Evolutionary conservation across 2,797 vertebrate species (phyloP), one percentile per base, ranked within the genome.

Genomic region (Etheostoma perlongum): DNA sequence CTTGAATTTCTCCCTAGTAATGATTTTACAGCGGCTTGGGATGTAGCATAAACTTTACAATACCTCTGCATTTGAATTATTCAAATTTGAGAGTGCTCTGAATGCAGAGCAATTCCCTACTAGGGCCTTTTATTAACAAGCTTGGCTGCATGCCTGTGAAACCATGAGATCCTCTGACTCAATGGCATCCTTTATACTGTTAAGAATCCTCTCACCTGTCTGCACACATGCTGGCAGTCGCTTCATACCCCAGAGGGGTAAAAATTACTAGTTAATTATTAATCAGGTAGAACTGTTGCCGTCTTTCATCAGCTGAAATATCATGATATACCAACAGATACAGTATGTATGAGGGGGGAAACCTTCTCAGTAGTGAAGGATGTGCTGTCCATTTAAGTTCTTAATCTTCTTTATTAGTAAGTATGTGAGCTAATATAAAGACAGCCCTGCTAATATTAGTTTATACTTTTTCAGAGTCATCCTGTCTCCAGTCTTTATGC

Each of bases 121-220:
- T 74, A 54, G 83, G 68, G 48, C 52, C 72, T 88, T 92, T 91
- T 81, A 86, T 91, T 92, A 89, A 81, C 80, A 88, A 90, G 85
- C 83, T 91, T 93, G 92, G 91, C 92, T 87, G 87, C 76, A 65
- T 27, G 85, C 88, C 94, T 82, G 79, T 81, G 71, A 88, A 92
- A 82, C 88, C 87, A 83, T 85, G 79, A 81, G 77, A 81, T 87
- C 69, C 68, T 92, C 86, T 91, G 91, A 92, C 89, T 93, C 85
- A 80, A 71, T 91, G 93, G 91, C 91, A 93, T 85, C 83, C 53
- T 91, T 93, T 87, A 91, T 92, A 86, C 87, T 89, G 89, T 93
- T 89, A 90, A 89, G 92, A 90, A 89, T 92, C 84, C 91, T 88
- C 92, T 94, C 92, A 94, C 93, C 92, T 95, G 94, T 90, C 91